Evolutionary conservation across 2,888 invertebrate species (phyloP).

Genomic region (Acrobasis repandana): DNA sequence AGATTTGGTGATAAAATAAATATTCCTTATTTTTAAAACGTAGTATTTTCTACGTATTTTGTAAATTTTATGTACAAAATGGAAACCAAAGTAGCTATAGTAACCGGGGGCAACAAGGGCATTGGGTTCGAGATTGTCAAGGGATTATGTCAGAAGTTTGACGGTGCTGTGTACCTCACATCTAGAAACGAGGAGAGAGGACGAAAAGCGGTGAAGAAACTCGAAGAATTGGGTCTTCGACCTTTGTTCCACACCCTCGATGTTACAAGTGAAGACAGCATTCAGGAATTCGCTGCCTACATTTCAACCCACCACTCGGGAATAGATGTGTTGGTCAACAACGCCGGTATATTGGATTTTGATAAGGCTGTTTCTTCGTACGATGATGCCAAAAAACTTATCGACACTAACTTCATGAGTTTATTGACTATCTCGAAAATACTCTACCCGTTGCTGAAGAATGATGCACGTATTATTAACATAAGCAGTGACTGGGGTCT

Average conservation of each 20-base stretch:
- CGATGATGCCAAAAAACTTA: constrained; percentile 87
- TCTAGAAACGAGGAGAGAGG: constrained; percentile 85
- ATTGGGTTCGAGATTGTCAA: constrained; percentile 78
- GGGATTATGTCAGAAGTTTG: constrained; percentile 85
- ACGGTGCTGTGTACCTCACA: constrained; percentile 89
- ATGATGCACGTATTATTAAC: constrained; percentile 89
- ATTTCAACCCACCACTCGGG: constrained; percentile 85
- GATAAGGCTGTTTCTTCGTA: constrained; percentile 84
- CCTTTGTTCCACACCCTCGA: constrained; percentile 88
- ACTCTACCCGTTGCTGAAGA: constrained; percentile 87
- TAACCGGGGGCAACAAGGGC: constrained; percentile 74
- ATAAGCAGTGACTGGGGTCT: constrained; percentile 85
- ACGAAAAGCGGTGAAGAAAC: constrained; percentile 82
- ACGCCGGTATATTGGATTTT: constrained; percentile 89
- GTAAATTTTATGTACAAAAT: constrained; percentile 69
- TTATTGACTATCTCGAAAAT: constrained; percentile 85
- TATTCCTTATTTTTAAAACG: constrained; percentile 57
- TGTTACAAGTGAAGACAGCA: constrained; percentile 84
- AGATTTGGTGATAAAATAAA: constrained; percentile 42
- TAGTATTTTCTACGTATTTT: constrained; percentile 57
- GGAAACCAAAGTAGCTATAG: constrained; percentile 80
- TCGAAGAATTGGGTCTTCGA: constrained; percentile 82
- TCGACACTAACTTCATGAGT: constrained; percentile 88
- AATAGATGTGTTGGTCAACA: constrained; percentile 89
- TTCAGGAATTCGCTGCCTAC: constrained; percentile 82